Evolutionary conservation across 1,140 invertebrate genomes (phyloP), one percentile per base, ranked within the genome.

Genomic region (Dendroctonus ponderosae): DNA sequence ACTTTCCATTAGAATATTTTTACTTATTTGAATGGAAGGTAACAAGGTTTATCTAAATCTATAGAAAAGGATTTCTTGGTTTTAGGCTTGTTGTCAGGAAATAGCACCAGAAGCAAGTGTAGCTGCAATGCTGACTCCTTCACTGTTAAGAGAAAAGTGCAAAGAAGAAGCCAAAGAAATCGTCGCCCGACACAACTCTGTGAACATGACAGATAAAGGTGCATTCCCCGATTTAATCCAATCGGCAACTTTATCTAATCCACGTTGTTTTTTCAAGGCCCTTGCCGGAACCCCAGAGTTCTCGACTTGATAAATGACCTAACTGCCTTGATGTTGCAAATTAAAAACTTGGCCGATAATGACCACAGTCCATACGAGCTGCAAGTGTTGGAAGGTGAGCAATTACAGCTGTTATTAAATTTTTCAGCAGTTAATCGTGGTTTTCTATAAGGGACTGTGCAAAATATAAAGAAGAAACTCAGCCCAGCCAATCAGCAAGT

Each of bases 331-430:
- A 89, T 98, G 86, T 81, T 97, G 46, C 94, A 97, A 84, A 89
- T 97, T 0, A 96, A 93, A 87, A 93, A 89, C 78, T 83, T 98
- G 66, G 91, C 91, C 7, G 92, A 94, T 80, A 92, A 90, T 49
- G 91, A 96, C 78, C 86, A 91, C 77, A 95, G 92, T 80, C 88
- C 91, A 5, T 94, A 96, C 80, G 94, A 97, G 79, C 82, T 96
- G 59, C 92, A 94, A 80, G 92, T 97, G 39, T 82, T 98, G 9
- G 91, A 96, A 83, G 94, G 94, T 67, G 60, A 39, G 37, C 39
- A n/a, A 52, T 41, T 54, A 60, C 7, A 60, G 7, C n/a, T 46
- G 37, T 9, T 26, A 46, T n/a, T 8, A 46, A 44, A n/a, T 44
- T 15, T 5, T 12, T 46, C 15, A 26, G 8, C 37, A 48, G 12